Evolutionary conservation across 2,113 vertebrate species (phyloP).

Genomic region (Actenoides hombroni): DNA sequence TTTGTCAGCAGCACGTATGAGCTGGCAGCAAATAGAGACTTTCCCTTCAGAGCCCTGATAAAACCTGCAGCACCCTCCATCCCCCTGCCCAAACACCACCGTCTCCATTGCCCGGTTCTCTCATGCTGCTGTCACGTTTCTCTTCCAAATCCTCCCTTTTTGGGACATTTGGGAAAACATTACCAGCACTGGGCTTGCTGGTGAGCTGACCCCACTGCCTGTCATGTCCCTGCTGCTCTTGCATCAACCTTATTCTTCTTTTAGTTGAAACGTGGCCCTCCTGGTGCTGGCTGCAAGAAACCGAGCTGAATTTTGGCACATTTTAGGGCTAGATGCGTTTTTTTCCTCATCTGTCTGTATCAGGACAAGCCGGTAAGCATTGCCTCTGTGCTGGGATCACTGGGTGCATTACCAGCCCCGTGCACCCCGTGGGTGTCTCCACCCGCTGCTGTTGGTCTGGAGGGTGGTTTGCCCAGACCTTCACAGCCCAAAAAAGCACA

Average conservation of each 20-base stretch:
- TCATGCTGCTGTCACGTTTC: fast-evolving
- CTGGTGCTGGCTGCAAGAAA: not conserved
- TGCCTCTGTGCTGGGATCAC: not conserved
- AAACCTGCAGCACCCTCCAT: not conserved
- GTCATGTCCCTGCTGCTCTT: fast-evolving
- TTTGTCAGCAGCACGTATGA: fast-evolving
- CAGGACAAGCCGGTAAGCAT: fast-evolving
- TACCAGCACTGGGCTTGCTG: not conserved
- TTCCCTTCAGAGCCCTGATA: not conserved
- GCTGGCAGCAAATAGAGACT: not conserved
- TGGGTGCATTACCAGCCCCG: fast-evolving
- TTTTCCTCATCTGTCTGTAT: not conserved
- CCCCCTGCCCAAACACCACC: fast-evolving
- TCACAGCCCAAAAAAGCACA: fast-evolving
- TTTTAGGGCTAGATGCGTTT: too few species aligned
- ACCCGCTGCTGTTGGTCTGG: fast-evolving
- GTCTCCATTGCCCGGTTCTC: not conserved
- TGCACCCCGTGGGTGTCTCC: not conserved
- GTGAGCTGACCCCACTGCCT: not conserved
- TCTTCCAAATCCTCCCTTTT: not conserved
- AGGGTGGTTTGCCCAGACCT: too few species aligned
- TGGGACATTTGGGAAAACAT: not conserved
- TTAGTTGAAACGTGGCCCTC: not conserved
- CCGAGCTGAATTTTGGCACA: not conserved
- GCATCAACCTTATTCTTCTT: fast-evolving